Percentiles rank a stretch among this genome's conserved stretches.
These are phyloP conservation scores for Rhaphigaster nebulosa DNA, from an alignment of 2,888 invertebrate species.

Conservation along the genomic window DNA sequence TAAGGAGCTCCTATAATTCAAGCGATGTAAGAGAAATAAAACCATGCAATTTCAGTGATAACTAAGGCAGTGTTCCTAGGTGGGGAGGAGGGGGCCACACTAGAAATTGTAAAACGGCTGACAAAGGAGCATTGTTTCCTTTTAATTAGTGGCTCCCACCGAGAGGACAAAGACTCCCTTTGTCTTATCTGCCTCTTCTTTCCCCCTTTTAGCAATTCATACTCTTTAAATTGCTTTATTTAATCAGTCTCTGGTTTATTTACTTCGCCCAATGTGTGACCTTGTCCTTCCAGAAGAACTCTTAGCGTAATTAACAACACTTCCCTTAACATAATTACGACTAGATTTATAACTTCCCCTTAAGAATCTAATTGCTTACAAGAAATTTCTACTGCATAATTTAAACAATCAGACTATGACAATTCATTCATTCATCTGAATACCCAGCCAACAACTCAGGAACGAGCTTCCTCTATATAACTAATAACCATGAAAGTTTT, in stretches of 20 bases:
- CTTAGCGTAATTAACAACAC: not conserved
- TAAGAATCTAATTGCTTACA: not conserved
- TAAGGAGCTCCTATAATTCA: too few species aligned
- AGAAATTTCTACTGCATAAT: not conserved
- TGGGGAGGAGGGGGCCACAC: not conserved
- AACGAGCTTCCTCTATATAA: too few species aligned
- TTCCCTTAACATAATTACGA: not conserved
- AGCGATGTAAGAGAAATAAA: not conserved
- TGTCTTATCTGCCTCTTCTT: not conserved
- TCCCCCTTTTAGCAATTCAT: not conserved
- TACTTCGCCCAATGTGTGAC: slow-evolving; percentile 6
- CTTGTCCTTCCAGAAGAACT: not conserved
- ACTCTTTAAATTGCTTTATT: slow-evolving; percentile 31
- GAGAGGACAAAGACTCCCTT: not conserved
- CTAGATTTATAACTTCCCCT: not conserved
- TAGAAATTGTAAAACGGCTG: not conserved
- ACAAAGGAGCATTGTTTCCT: slow-evolving; percentile 43
- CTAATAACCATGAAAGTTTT: too few species aligned
- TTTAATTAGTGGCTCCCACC: slow-evolving; percentile 12
- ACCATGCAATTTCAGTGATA: not conserved
- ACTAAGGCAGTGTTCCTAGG: not conserved
- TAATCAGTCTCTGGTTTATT: not conserved
- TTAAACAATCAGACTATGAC: too few species aligned
- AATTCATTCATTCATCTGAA: too few species aligned
- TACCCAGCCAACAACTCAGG: too few species aligned